Evolutionary conservation across 2,888 invertebrate species (phyloP), one percentile per base, ranked within the genome.

Genomic region (Leucophora obtusa): DNA sequence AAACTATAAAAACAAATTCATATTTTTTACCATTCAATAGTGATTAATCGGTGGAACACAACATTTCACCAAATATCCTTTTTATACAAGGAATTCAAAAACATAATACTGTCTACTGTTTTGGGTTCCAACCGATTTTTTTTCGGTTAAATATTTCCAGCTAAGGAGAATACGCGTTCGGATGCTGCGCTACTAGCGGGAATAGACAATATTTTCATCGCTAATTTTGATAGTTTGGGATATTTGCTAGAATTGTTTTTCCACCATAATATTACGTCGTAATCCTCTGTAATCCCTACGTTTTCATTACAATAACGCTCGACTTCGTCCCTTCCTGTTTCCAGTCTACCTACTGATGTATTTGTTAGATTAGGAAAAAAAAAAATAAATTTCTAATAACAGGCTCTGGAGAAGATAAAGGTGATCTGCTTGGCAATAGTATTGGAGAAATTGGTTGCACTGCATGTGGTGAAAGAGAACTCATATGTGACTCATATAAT

Each of bases 241-340:
- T 51, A 51, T 51, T 51, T 51, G 4, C 14, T 5, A 17, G 17
- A 17, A 17, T 51, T 51, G 10, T 8, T 11, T 43, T 14, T 14
- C 43, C 43, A 43, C 43, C 43, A 43, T 43, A 10, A 14, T 14
- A 43, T 43, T 14, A 43, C 43, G 14, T 43, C 43, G 24, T 47
- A 62, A 2, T 24, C 47, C 21, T 65, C 65, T 11, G 33, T 38
- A 65, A 65, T 33, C 14, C 9, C 17, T 24, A 53, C 53, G 7
- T 33, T 35, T 65, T 65, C 53, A 18, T 33, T 65, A 53, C 17
- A 65, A 53, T 65, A 65, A 53, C 65, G 65, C 14, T 65, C 53
- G 0, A 65, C 17, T 51, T 65, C 65, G 33, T 53, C 53, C n/a
- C 21, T 54, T 53, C 8, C 65, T 11, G 35, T 65, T 54, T 65